phyloP scores from a whole-genome alignment of 1,140 invertebrate species.

The Hypsibius dujardini region DNA sequence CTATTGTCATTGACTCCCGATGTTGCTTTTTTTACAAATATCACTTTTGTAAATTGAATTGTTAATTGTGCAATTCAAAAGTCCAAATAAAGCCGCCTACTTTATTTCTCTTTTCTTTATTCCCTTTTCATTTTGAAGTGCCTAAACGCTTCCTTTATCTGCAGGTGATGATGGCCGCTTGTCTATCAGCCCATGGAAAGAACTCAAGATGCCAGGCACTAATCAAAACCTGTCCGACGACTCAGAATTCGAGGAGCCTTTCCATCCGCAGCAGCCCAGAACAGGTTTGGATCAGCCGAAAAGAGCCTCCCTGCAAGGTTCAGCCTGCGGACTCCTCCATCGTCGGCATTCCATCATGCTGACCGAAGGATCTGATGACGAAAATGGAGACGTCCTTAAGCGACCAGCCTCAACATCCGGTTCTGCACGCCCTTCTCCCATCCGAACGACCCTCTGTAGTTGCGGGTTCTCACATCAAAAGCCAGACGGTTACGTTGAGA shows the following conservation, averaged over 20 bases:
- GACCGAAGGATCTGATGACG: background rate
- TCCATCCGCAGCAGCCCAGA: too few relatives aligned
- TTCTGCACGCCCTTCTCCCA: background rate
- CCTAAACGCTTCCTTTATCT: too few relatives aligned
- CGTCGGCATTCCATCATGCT: background rate
- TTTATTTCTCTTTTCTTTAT: too few relatives aligned
- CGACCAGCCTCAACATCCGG: background rate
- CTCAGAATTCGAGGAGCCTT: too few relatives aligned
- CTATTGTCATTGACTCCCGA: background rate
- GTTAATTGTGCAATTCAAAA: background rate
- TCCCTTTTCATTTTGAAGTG: too few relatives aligned
- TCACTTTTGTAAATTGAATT: background rate
- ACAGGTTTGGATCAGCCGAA: too few relatives aligned
- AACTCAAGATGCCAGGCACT: too few relatives aligned
- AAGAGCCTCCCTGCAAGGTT: background rate
- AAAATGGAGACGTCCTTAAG: background rate
- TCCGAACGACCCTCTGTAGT: background rate
- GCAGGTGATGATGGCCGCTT: too few relatives aligned
- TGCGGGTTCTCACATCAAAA: background rate
- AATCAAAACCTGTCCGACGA: too few relatives aligned
- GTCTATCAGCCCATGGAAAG: too few relatives aligned
- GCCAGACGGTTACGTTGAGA: constrained; percentile 13
- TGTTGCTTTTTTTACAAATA: background rate
- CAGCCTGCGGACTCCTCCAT: background rate
- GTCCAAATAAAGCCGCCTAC: too few relatives aligned